Conservation (phyloP, 2,888 invertebrate genomes). For the Clitarchus hookeri region DNA sequence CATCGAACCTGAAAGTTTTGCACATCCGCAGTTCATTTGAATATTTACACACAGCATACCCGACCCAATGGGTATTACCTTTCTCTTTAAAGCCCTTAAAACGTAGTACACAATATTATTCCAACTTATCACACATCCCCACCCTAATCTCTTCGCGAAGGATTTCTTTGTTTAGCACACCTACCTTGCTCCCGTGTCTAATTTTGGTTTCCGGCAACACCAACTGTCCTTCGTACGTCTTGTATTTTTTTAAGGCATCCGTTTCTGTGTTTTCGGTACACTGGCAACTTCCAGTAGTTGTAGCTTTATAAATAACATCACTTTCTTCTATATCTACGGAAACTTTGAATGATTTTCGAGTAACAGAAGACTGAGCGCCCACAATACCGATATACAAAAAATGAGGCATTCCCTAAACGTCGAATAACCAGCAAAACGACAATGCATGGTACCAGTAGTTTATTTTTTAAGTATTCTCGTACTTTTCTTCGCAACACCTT, state of each 20-base stretch:
- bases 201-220: not conserved
- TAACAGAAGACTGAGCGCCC: not conserved
- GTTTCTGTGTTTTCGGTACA: not conserved
- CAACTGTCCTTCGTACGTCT: not conserved
- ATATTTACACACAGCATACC: not conserved
- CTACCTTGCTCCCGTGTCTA: not conserved
- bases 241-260: not conserved
- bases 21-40: not conserved
- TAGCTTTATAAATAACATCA: not conserved
- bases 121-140: not conserved
- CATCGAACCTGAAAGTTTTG: not conserved
- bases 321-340: not conserved
- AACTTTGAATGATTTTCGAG: not conserved
- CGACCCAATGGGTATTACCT: not conserved
- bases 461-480: not conserved
- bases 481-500: not conserved
- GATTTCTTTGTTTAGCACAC: not conserved
- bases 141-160: not conserved
- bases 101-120: not conserved
- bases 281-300: not conserved
- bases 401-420: not conserved
- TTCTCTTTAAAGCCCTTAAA: not conserved
- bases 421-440: not conserved
- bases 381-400: not conserved
- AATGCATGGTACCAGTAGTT: not conserved